Evolutionary conservation across 2,888 invertebrate species (phyloP), one percentile per base, ranked within the genome.

Genomic region (Amiota mariae): DNA sequence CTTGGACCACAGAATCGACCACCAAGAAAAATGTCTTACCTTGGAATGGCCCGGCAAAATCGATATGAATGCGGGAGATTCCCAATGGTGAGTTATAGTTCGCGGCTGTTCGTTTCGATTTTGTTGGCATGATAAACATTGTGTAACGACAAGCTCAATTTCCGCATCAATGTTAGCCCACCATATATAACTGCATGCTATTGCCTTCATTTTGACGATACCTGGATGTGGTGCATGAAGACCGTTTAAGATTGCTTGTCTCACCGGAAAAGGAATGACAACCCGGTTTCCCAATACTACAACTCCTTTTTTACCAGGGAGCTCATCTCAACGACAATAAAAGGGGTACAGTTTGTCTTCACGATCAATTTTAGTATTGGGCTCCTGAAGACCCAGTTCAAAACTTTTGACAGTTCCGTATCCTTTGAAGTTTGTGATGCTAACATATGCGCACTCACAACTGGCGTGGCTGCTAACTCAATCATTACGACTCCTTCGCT

Each of bases 151-250:
- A 11, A 56, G 72, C 18, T 67, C 68, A 12, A 74, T 74, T 59
- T n/a, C n/a, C n/a, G n/a, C 0, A 56, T 74, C 70, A 11, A 72
- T 74, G 56, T 70, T 72, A 64, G 71, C 67, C 61, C 73, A 74
- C 73, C 70, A 71, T 15, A 72, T 57, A 66, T 73, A 73, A 13
- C 66, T 75, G n/a, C 70, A 70, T 6, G 72, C 75, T 49, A 75
- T n/a, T 59, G 66, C 66, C 36, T 72, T 75, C 72, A 75, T 70
- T 66, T 64, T 75, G 36, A 73, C 72, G 13, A 75, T 75, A 6
- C 75, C 71, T 46, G 59, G 64, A 47, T 75, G 72, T 18, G 75
- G 10, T 8, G 70, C 66, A 49, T 72, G 63, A 72, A 74, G 61
- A 49, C 49, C 36, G 36, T 36, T 36, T 36, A 36, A 36, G 36